These are phyloP conservation scores for Diphyllodes magnificus DNA, from an alignment of 2,113 vertebrate species.

Conservation along the genomic window DNA sequence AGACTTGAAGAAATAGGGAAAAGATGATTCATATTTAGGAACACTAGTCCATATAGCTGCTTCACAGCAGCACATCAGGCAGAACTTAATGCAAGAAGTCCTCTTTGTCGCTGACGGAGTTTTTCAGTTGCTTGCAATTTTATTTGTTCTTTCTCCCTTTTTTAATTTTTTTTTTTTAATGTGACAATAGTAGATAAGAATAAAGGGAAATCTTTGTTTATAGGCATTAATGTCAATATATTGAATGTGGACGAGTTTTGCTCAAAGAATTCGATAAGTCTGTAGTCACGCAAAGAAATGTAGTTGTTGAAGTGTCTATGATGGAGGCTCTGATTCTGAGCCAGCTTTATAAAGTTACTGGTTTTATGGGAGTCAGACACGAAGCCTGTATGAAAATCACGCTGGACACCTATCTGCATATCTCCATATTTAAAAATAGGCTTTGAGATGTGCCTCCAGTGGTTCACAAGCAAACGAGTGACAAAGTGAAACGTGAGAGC, in stretches of 20 bases:
- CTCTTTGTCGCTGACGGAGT: neutral
- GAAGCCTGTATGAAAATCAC: neutral
- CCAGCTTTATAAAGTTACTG: neutral
- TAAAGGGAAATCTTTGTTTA: neutral
- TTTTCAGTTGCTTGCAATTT: neutral
- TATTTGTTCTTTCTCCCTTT: fast-evolving
- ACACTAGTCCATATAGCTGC: neutral
- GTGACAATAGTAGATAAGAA: neutral
- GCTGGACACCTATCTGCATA: neutral
- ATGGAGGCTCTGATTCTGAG: neutral
- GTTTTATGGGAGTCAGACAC: neutral
- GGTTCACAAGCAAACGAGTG: neutral
- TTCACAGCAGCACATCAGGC: neutral
- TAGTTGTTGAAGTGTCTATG: neutral
- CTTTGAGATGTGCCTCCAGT: neutral
- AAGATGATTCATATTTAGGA: neutral
- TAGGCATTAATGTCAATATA: neutral
- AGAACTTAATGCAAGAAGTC: neutral
- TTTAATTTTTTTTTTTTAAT: neutral
- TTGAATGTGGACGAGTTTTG: neutral
- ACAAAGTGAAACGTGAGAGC: neutral
- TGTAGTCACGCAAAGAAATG: neutral
- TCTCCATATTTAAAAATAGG: neutral
- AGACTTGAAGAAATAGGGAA: neutral
- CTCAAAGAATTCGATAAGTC: neutral